Base-by-base conservation (phyloP, 1,140 invertebrate species). In the Drosophila bifasciata region DNA sequence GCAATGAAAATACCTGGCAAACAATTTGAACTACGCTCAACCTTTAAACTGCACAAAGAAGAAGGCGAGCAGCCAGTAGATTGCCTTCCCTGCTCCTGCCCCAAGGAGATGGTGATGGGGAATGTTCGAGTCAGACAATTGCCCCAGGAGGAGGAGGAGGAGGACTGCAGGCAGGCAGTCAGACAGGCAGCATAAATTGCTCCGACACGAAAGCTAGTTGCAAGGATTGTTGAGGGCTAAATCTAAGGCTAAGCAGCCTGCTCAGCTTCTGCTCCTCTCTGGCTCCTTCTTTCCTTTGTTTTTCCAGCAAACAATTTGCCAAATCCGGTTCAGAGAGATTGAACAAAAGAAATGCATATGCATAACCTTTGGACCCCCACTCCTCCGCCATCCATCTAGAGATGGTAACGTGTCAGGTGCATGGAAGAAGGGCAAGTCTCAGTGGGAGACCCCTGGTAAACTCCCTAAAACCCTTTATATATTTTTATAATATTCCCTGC, bases 1-100 rank as follows among this genome's bases (percentile, higher is more conserved):
- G 80, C 70, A 60, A 49, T 64, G 70, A 46, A 79, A 84, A 84
- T 84, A 84, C 81, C 83, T 88, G 68, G 81, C 77, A 88, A 85
- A 85, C 81, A 86, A 85, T 85, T 85, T 85, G 77, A 85, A 85
- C 81, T 85, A 59, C 69, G 63, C 74, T 76, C 80, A 74, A 75
- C 83, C 81, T 86, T 85, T 86, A 76, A 77, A 63, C 83, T 68
- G 73, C 60, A 36, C 32, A 64, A 76, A 73, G 52, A 76, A 73
- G 52, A 77, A 76, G 44, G 51, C 48, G 49, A 57, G 46, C 19
- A 36, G 60, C 60, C 32, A 36, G 11, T 0, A 66, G 67, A 68
- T 68, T 68, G 64, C 64, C 48, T 46, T 39, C 48, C 5, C 4
- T 25, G 23, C 5, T n/a, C n/a, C n/a, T 25, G 23, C 6, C 23